Base-by-base conservation (phyloP, 2,888 invertebrate genomes). In the Idaea aversata region DNA sequence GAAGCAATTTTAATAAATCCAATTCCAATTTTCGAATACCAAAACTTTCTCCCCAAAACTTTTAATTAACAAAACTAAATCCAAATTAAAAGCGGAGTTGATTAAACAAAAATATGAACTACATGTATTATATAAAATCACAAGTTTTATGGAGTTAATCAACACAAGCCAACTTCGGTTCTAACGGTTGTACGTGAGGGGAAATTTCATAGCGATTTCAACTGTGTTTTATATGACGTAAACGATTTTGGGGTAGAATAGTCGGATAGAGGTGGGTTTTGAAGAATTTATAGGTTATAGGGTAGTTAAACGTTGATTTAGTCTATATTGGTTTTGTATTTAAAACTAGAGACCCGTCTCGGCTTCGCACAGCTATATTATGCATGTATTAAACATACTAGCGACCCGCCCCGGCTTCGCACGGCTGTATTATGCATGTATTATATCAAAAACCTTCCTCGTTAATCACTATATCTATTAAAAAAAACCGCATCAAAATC, bases 261-360 rank as follows among this genome's bases (percentile, higher is more conserved):
- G 25, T 25, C 13, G 47, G 7, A 13, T 47, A 10, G 47, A 10
- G 0, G 47, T 47, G 7, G 10, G 7, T 47, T 47, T 47, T 13
- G 47, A 47, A 47, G 47, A 47, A 47, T 47, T 47, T 47, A 47
- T 4, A 47, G 47, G 47, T 47, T 47, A 67, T 67, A 67, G 63
- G 63, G 61, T 38, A 15, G 65, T 65, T 58, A 63, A 69, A 65
- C 16, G 63, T 58, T 63, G 62, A 69, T 65, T 65, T 25, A 25
- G 3, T 3, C 25, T 25, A 25, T 25, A 25, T 25, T 69, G 59
- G 59, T 61, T 64, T 63, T 7, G 59, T 25, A 59, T 59, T 5
- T 38, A 38, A 38, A 38, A 38, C 6, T 38, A 36, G 36, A 6
- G 36, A 5, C 36, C 36, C 36, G 36, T n/a, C n/a, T n/a, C n/a